Percentiles rank a stretch among this genome's conserved stretches.
phyloP scores from a whole-genome alignment of 2,888 invertebrate species.

The Hemistola chrysoprasaria region DNA sequence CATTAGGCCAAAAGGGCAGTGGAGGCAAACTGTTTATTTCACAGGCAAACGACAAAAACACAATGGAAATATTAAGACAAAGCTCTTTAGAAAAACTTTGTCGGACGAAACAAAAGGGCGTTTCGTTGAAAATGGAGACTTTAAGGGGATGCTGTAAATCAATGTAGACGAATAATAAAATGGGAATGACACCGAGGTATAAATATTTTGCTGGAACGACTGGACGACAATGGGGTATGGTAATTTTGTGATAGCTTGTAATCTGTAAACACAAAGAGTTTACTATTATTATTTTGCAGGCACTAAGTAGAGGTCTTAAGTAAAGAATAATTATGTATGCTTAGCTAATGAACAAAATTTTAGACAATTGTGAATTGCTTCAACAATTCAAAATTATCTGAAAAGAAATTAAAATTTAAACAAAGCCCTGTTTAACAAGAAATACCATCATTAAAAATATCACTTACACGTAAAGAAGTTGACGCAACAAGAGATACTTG shows the following conservation, averaged over 20 bases:
- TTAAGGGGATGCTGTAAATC: constrained; percentile 57
- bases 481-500: too few species aligned
- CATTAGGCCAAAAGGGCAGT: constrained; percentile 54
- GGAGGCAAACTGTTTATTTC: constrained; percentile 69
- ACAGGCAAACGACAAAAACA: constrained; percentile 52
- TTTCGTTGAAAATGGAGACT: constrained; percentile 56
- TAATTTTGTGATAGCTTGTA: too few species aligned
- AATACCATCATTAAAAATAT: neutral
- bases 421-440: neutral
- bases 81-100: constrained; percentile 66
- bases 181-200: constrained; percentile 35
- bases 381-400: too few species aligned
- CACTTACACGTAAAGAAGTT: constrained; percentile 7
- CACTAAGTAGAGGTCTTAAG: too few species aligned
- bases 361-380: too few species aligned
- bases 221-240: constrained; percentile 7
- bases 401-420: constrained; percentile 2
- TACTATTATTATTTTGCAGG: too few species aligned
- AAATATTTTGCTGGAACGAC: constrained; percentile 32
- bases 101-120: constrained; percentile 65
- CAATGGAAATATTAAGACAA: constrained; percentile 68
- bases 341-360: too few species aligned
- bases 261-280: too few species aligned
- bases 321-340: too few species aligned
- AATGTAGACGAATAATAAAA: constrained; percentile 61